Evolutionary conservation across 2,113 vertebrate genomes (phyloP).

Genomic region (Melanerpes formicivorus): DNA sequence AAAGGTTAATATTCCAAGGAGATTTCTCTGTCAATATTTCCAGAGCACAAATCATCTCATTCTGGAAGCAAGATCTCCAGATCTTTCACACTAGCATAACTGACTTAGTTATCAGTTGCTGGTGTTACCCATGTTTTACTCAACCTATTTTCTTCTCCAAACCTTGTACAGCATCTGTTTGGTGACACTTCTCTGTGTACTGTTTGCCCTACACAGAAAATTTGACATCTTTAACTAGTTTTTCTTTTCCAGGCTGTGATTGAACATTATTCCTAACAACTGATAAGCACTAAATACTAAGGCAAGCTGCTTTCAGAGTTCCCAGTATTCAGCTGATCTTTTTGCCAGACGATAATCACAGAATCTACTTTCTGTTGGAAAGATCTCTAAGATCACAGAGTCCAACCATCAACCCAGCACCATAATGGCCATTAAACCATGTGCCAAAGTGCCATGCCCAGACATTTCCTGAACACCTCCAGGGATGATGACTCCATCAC

Average conservation of each 20-base stretch:
- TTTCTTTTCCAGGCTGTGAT: background rate
- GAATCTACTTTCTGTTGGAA: no score
- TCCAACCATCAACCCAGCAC: no score
- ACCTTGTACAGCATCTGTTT: background rate
- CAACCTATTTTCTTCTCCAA: background rate
- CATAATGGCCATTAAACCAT: no score
- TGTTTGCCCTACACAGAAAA: background rate
- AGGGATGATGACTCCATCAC: no score
- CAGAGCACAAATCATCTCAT: background rate
- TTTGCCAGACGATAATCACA: background rate
- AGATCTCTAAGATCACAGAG: no score
- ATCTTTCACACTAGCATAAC: background rate
- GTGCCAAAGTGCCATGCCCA: no score
- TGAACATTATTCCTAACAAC: background rate
- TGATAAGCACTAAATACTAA: background rate
- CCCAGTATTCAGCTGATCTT: background rate
- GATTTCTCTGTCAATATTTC: background rate
- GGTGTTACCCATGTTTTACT: background rate
- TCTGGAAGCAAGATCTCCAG: background rate
- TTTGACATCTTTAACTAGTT: background rate
- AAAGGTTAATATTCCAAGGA: background rate
- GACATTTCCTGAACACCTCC: no score
- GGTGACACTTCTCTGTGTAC: background rate
- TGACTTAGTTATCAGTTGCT: background rate
- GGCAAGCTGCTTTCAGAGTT: background rate